Percentiles rank a stretch among this genome's conserved stretches.
Conservation (phyloP, 2,113 vertebrate genomes). For the Phalacrocorax pelagicus region DNA sequence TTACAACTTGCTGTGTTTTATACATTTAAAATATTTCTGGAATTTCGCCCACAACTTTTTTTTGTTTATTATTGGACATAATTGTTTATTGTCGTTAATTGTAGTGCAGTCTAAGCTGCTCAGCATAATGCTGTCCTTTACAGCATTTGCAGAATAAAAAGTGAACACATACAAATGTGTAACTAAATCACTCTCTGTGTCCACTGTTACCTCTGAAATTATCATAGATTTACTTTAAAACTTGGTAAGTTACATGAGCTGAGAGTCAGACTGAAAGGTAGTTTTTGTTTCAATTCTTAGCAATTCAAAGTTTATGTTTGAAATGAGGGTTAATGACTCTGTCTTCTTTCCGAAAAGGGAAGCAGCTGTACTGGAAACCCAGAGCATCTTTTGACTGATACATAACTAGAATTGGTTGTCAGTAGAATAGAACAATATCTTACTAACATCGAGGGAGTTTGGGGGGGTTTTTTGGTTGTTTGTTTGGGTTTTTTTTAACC, state of each 20-base stretch:
- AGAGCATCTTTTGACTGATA: conserved; percentile 52
- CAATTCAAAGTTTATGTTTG: neutral
- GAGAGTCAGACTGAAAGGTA: neutral
- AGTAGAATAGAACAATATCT: conserved; percentile 21
- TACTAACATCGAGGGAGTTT: neutral
- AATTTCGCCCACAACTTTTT: neutral
- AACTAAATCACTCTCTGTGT: neutral
- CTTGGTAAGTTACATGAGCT: neutral
- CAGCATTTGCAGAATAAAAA: neutral
- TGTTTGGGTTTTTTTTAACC: neutral
- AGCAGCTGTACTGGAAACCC: neutral
- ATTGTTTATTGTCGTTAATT: neutral
- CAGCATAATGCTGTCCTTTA: neutral
- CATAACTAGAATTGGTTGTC: conserved; percentile 13
- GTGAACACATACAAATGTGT: neutral
- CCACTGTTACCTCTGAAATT: neutral
- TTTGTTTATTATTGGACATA: neutral
- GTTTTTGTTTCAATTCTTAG: neutral
- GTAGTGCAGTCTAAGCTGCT: neutral
- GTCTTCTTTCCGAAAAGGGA: neutral
- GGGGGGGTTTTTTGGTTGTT: too few relatives aligned
- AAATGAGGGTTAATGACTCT: conserved; percentile 22
- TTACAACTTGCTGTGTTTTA: neutral
- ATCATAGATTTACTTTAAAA: neutral
- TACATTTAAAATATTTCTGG: neutral